Conservation (phyloP, 1,140 invertebrate species). For the Leptonema lineaticorne region DNA sequence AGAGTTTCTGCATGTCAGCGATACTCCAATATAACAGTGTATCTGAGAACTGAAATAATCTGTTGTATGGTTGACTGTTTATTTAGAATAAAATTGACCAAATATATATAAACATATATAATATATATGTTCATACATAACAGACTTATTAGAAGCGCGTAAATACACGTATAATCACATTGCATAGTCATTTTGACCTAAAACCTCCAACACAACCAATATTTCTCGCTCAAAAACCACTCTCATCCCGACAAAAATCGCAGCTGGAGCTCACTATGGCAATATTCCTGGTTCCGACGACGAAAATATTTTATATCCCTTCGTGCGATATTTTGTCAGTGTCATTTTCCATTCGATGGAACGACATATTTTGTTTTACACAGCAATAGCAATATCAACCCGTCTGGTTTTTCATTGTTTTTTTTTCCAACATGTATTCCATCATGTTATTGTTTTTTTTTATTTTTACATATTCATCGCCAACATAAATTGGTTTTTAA, state of each 20-base stretch:
- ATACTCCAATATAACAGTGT: no score
- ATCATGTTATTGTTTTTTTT: background rate
- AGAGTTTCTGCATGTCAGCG: no score
- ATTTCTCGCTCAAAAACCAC: conserved; percentile 20
- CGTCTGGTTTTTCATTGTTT: background rate
- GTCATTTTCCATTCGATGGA: conserved; percentile 23
- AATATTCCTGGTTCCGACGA: conserved; percentile 2
- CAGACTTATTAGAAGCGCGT: no score
- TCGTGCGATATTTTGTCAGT: conserved; percentile 34
- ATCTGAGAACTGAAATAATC: no score
- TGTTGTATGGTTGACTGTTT: no score
- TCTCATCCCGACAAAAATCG: conserved; percentile 36
- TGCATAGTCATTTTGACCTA: background rate
- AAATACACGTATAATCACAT: no score
- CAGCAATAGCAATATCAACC: background rate
- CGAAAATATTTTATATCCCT: conserved; percentile 34
- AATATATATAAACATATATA: no score
- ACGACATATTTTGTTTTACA: conserved; percentile 12
- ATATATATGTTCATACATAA: no score
- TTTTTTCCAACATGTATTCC: background rate
- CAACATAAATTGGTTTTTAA: conserved; percentile 1
- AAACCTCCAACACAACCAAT: background rate
- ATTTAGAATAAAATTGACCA: no score
- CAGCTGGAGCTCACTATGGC: conserved; percentile 26
- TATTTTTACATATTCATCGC: background rate